Conservation (phyloP, 2,797 vertebrate species). For the Argentina silus region DNA sequence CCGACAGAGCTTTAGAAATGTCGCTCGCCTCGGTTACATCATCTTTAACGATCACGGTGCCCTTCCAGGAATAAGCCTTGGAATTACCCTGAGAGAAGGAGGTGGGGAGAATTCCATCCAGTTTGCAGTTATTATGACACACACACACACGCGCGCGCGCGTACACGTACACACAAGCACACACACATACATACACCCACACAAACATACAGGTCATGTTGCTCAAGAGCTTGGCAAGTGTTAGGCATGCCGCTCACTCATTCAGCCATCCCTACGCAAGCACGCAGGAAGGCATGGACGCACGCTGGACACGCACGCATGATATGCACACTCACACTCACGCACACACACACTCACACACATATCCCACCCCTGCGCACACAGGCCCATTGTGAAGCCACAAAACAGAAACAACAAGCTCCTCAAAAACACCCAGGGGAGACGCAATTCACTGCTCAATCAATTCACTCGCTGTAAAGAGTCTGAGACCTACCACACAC, state of each 20-base stretch:
- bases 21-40: slow-evolving; percentile 11
- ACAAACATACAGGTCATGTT: slow-evolving; percentile 21
- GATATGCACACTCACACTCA: slow-evolving; percentile 39
- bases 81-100: slow-evolving; percentile 50
- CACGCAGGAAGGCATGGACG: slow-evolving; percentile 37
- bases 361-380: slow-evolving; percentile 60
- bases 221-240: slow-evolving; percentile 58
- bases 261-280: slow-evolving; percentile 41
- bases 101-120: not conserved
- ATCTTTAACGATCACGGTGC: slow-evolving; percentile 22
- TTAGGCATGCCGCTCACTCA: slow-evolving; percentile 27
- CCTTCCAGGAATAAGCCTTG: slow-evolving; percentile 25
- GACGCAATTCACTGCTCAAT: slow-evolving; percentile 74
- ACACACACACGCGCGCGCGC: not conserved
- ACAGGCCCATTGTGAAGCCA: slow-evolving; percentile 67
- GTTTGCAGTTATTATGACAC: not conserved
- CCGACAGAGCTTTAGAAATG: not conserved
- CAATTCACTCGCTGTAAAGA: slow-evolving; percentile 58
- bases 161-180: not conserved
- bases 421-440: slow-evolving; percentile 78
- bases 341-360: slow-evolving; percentile 37
- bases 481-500: slow-evolving; percentile 24
- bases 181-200: not conserved
- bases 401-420: slow-evolving; percentile 74
- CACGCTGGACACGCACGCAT: slow-evolving; percentile 32